Conservation (phyloP, 2,797 vertebrate species). For the Falco naumanni region DNA sequence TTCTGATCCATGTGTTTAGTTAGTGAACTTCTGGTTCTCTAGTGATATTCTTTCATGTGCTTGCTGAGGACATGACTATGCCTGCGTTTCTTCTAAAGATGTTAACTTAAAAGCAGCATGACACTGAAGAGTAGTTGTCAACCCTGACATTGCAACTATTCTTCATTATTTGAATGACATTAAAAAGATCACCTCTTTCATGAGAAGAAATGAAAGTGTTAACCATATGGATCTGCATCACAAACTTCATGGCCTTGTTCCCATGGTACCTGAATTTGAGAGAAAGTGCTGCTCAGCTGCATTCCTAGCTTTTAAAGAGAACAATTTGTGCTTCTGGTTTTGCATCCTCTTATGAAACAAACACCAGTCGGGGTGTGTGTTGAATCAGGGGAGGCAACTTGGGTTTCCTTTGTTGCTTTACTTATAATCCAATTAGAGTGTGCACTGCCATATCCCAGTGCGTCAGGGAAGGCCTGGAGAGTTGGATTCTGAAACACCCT, state of each 20-base stretch:
- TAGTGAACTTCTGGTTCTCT: slow-evolving; percentile 56
- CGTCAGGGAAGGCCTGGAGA: not conserved
- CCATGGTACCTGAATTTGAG: not conserved
- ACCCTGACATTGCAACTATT: not conserved
- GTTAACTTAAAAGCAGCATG: slow-evolving; percentile 60
- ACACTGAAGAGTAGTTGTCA: slow-evolving; percentile 27
- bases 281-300: not conserved
- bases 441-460: not conserved
- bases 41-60: slow-evolving; percentile 71
- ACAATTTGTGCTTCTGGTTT: not conserved
- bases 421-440: not conserved
- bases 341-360: slow-evolving; percentile 1
- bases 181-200: not conserved
- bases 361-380: not conserved
- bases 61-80: slow-evolving; percentile 41
- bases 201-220: slow-evolving; percentile 16
- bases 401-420: not conserved
- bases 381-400: not conserved
- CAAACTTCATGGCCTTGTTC: not conserved
- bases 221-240: not conserved
- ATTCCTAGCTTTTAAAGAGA: not conserved
- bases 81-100: slow-evolving; percentile 49
- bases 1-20: slow-evolving; percentile 71
- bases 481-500: not conserved
- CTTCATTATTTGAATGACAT: slow-evolving; percentile 5